Evolutionary conservation across 53 echinoderm and acorn worm species (phyloP).

Genomic region (Actinopyga echinites): DNA sequence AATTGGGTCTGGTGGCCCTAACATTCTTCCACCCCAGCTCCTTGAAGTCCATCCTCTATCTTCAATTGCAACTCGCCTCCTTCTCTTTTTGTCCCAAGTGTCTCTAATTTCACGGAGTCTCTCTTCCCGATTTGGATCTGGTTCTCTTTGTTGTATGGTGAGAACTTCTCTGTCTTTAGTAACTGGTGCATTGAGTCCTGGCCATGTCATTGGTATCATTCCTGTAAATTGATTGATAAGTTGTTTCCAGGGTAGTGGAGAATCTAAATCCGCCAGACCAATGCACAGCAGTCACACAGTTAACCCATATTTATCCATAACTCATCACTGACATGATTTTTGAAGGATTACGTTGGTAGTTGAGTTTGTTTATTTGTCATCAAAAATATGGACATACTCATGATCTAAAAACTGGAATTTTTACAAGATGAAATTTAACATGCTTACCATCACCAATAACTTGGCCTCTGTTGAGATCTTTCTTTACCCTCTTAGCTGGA

Average conservation of each 20-base stretch:
- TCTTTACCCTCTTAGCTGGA: constrained; percentile 73
- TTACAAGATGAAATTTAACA: not conserved
- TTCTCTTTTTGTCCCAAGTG: constrained; percentile 84
- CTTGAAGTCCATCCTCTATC: constrained; percentile 95
- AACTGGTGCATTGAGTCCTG: constrained; percentile 90
- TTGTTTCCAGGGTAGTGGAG: no score
- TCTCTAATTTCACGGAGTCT: constrained; percentile 62
- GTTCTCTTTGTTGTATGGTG: constrained; percentile 61
- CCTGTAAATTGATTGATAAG: constrained; percentile 33
- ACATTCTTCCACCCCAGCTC: constrained; percentile 87
- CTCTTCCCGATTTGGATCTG: constrained; percentile 82
- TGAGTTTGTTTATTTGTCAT: no score
- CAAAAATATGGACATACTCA: no score
- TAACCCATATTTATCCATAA: no score
- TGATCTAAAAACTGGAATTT: no score
- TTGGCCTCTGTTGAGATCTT: constrained; percentile 94
- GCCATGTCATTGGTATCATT: constrained; percentile 75
- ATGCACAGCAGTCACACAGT: no score
- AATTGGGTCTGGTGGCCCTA: constrained; percentile 93
- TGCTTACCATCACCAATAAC: constrained; percentile 84
- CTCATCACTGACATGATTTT: no score
- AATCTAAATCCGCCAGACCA: no score
- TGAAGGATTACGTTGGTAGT: no score
- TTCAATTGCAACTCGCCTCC: constrained; percentile 68
- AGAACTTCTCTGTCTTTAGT: constrained; percentile 63